These are phyloP conservation scores for Melanostoma mellinum DNA, from an alignment of 2,888 invertebrate species.

Conservation along the genomic window DNA sequence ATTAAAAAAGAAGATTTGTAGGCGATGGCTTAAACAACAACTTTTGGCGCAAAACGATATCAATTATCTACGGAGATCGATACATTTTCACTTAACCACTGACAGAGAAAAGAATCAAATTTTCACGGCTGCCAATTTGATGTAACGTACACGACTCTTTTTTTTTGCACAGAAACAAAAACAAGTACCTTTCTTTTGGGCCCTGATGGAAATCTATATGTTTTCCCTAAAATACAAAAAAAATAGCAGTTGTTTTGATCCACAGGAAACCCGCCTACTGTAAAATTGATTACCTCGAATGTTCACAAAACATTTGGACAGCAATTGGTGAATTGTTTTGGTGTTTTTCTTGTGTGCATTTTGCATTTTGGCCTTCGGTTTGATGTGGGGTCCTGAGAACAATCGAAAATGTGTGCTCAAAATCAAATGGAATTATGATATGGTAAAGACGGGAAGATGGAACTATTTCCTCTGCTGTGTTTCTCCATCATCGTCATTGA, in stretches of 20 bases:
- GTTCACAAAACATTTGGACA: slow-evolving; percentile 70
- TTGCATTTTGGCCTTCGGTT: slow-evolving; percentile 11
- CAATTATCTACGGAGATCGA: slow-evolving; percentile 71
- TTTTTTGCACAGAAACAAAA: slow-evolving; percentile 25
- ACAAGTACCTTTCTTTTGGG: neutral
- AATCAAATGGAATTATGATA: slow-evolving; percentile 58
- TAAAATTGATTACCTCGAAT: slow-evolving; percentile 68
- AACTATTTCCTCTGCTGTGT: slow-evolving; percentile 18
- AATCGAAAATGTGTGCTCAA: slow-evolving; percentile 51
- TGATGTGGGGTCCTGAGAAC: slow-evolving; percentile 58
- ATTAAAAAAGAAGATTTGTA: slow-evolving; percentile 25
- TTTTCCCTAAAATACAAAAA: slow-evolving; percentile 50
- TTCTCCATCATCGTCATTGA: slow-evolving; percentile 19
- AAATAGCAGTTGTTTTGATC: slow-evolving; percentile 57
- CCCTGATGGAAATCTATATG: slow-evolving; percentile 60
- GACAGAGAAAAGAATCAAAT: slow-evolving; percentile 55
- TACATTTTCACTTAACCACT: slow-evolving; percentile 59
- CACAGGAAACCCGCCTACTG: slow-evolving; percentile 62
- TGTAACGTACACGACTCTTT: slow-evolving; percentile 69
- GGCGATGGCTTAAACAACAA: slow-evolving; percentile 64
- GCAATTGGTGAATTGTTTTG: slow-evolving; percentile 10
- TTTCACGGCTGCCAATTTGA: slow-evolving; percentile 73
- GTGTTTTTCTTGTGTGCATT: neutral
- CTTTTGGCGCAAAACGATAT: slow-evolving; percentile 69
- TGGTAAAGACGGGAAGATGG: slow-evolving; percentile 10